Evolutionary conservation across 2,797 vertebrate species (phyloP), one percentile per base, ranked within the genome.

Genomic region (Rachycentron canadum): DNA sequence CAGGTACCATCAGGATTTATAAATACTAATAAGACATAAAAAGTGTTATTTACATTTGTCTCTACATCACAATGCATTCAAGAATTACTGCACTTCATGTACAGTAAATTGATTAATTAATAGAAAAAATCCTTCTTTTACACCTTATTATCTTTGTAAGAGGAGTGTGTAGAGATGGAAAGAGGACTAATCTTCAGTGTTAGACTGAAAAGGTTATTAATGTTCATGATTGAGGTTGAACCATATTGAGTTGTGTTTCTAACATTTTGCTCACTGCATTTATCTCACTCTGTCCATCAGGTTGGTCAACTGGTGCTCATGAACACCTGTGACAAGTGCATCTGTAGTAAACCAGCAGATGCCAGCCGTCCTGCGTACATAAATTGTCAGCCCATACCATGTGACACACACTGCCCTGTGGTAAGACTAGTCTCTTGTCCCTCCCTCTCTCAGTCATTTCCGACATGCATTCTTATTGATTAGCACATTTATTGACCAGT

Each of bases 261-360:
- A n/a, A 63, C 61, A 12, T 59, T 38, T 34, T 36, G 13, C 52
- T 19, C 2, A 11, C n/a, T 9, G 4, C 23, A 50, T 50, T 23
- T 25, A 50, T 63, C 45, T 52, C 14, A 12, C 10, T 1, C 60
- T 62, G 17, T 61, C 13, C 9, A 28, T 80, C 16, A 41, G 97
- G 94, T 96, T 13, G 96, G 96, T 67, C 91, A 93, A 4, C 40
- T 74, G 70, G 93, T 98, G 40, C 88, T 93, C 17, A 73, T 88
- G 38, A 86, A 85, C 7, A 90, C 90, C 23, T 98, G 97, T 78
- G 62, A 96, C 3, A 64, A 52, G 1, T 98, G 97, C 36, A 0
- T 52, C 1, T 98, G 97, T 67, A 93, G 91, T 6, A 0, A 79
- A 0, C 0, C 25, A 21, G 69, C 60, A 30, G 58, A 96, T 0